Conservation (phyloP, 2,888 invertebrate genomes). For the Heliconius sara region DNA sequence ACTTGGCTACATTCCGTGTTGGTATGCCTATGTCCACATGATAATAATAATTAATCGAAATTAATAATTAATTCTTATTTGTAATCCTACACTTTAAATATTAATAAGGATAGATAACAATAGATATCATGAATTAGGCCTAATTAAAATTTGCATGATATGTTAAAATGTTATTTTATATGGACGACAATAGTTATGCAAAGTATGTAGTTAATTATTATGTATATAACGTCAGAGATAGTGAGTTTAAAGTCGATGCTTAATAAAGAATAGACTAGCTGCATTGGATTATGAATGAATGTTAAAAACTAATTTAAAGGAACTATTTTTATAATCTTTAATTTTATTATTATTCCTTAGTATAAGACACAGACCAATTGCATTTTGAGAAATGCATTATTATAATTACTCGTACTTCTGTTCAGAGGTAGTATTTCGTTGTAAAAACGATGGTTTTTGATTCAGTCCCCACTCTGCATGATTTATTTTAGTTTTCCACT, state of each 20-base stretch:
- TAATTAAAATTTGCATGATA: constrained; percentile 9
- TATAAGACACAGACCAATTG: too few species aligned
- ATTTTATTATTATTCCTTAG: too few species aligned
- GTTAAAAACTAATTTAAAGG: too few species aligned
- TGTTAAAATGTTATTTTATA: background rate
- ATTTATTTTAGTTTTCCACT: too few species aligned
- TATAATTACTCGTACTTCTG: too few species aligned
- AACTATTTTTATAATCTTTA: too few species aligned
- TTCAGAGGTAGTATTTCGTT: too few species aligned
- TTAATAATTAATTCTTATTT: constrained; percentile 34
- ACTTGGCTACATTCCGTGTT: constrained; percentile 39
- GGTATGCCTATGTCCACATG: constrained; percentile 38
- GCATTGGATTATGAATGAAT: background rate
- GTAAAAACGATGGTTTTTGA: too few species aligned
- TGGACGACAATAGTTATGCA: constrained; percentile 1
- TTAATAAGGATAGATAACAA: constrained; percentile 19
- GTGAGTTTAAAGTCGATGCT: too few species aligned
- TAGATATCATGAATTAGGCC: background rate
- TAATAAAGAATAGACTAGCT: background rate
- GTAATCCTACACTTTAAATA: constrained; percentile 22
- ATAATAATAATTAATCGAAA: constrained; percentile 16
- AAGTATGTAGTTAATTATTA: background rate
- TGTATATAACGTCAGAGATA: background rate
- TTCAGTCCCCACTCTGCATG: too few species aligned
- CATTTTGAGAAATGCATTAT: too few species aligned